Percentiles rank a stretch among this genome's conserved stretches.
Conservation (phyloP, 2,888 invertebrate genomes). For the Ophion slaviceki region DNA sequence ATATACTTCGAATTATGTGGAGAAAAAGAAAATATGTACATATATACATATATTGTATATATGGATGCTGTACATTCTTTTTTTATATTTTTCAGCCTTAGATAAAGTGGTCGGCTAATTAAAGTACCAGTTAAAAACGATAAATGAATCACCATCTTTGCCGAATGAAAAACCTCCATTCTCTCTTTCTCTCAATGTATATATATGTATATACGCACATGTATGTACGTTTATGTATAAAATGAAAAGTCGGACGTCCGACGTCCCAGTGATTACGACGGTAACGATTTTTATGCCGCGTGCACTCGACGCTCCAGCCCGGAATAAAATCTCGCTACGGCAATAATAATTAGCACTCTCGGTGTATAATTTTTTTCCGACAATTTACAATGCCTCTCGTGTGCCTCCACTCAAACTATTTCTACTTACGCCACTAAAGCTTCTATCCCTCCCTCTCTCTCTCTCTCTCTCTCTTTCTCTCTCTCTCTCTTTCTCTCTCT, state of each 20-base stretch:
- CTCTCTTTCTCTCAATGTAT: too few species aligned
- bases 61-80: too few species aligned
- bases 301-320: constrained; percentile 43
- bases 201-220: too few species aligned
- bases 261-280: constrained; percentile 54
- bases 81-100: not conserved
- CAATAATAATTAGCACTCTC: constrained; percentile 54
- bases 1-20: too few species aligned
- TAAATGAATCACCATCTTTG: too few species aligned
- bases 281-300: constrained; percentile 54
- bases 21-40: too few species aligned
- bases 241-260: constrained; percentile 41
- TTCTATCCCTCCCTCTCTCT: not conserved
- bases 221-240: not conserved
- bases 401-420: constrained; percentile 29
- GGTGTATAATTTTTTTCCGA: constrained; percentile 12
- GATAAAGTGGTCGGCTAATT: too few species aligned
- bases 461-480: not conserved
- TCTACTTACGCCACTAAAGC: constrained; percentile 4
- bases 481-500: not conserved
- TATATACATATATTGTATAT: too few species aligned
- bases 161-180: too few species aligned
- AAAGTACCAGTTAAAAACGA: too few species aligned
- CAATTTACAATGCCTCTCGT: not conserved
- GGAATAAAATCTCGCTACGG: constrained; percentile 58